Evolutionary conservation across 2,888 invertebrate species (phyloP), one percentile per base, ranked within the genome.

Genomic region (Volucella inanis): DNA sequence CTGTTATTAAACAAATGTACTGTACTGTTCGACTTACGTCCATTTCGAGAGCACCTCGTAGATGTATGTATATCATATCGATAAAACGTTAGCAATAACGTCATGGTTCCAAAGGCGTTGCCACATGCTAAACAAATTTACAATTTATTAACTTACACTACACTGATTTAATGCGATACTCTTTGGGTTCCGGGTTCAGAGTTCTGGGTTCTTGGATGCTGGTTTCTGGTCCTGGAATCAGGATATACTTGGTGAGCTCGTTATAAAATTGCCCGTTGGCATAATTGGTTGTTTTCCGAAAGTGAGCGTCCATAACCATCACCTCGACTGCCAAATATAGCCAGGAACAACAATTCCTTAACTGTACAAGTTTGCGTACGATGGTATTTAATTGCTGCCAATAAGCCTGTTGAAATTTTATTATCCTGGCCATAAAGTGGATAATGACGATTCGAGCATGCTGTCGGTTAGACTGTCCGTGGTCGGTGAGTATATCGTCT

Each of bases 371-470:
- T 62, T 11, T 65, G 45, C 64, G 55, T 70, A 70, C 47, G 62
- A 50, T 59, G 62, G 45, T 64, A 74, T 74, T 83, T 78, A 78
- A 83, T 68, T 78, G 55, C 62, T 41, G 55, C 72, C 78, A 83
- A 78, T 68, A 74, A 83, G 74, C 78, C 68, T 57, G 74, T 57
- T 64, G 50, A 79, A 70, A 79, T 83, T 83, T 83, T 64, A 83
- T 83, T 83, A 83, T 70, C 57, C 74, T 59, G 57, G 12, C 38
- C 47, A 50, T 74, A 74, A 78, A 74, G 78, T 72, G 52, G 64
- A 83, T 68, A 78, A 83, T 68, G 45, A 39, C 38, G 15, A 55
- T 45, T 54, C 45, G 15, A 68, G 65, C 39, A 64, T 74, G 41
- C 22, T 57, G 47, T 22, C 43, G 38, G 12, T n/a, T 11, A 2